phyloP scores from a whole-genome alignment of 2,797 vertebrate species.

The Pyrocephalus nanus region DNA sequence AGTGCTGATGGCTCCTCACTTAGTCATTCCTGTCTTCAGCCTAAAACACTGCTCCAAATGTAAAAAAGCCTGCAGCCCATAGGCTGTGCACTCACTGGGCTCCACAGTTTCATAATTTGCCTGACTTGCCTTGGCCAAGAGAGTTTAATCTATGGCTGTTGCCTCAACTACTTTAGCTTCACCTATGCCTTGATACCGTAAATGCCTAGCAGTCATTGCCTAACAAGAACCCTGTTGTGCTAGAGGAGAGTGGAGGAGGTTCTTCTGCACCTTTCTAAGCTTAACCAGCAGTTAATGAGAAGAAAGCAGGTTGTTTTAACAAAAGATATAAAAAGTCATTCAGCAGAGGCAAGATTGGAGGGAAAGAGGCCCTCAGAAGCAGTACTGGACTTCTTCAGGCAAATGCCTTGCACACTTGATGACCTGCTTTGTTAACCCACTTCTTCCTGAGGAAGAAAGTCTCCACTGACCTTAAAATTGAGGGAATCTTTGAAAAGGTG shows the following conservation, averaged over 20 bases:
- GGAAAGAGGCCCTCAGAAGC: background rate
- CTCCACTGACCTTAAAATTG: background rate
- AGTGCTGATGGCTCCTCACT: background rate
- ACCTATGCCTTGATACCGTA: background rate
- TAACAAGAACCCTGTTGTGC: background rate
- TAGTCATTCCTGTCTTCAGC: background rate
- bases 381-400: background rate
- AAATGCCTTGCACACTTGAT: background rate
- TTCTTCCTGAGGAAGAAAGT: background rate
- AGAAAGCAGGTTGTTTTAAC: background rate
- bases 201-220: background rate
- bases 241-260: rapidly evolving
- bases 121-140: background rate
- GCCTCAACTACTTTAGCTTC: background rate
- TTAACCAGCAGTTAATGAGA: background rate
- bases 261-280: background rate
- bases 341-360: background rate
- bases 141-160: background rate
- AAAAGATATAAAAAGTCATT: background rate
- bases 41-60: background rate
- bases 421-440: background rate
- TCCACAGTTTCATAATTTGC: background rate
- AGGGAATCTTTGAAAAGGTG: background rate
- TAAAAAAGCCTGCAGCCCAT: background rate
- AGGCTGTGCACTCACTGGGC: background rate